Conservation (phyloP, 2,797 vertebrate genomes). For the Enteromius radiatus region DNA sequence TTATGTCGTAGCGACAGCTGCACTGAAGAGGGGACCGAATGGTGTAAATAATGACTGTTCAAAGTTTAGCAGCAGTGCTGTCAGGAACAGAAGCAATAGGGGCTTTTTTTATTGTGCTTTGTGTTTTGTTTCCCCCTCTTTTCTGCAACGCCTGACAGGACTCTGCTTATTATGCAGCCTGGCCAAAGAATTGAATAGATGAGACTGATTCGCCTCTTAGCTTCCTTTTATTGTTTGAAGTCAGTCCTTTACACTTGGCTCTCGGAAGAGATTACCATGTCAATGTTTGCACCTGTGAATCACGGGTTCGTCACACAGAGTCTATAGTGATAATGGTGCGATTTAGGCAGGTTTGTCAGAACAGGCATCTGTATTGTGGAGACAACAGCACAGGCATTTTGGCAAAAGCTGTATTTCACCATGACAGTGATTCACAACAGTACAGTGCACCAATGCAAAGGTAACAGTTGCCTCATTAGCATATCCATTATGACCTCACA, state of each 20-base stretch:
- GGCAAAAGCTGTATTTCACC: slow-evolving; percentile 45
- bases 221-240: slow-evolving; percentile 62
- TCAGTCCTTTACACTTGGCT: slow-evolving; percentile 58
- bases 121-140: slow-evolving; percentile 61
- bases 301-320: slow-evolving; percentile 65
- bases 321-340: slow-evolving; percentile 59
- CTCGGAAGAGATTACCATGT: slow-evolving; percentile 74
- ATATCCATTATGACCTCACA: slow-evolving; percentile 48
- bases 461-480: slow-evolving; percentile 51
- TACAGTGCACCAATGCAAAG: slow-evolving; percentile 39
- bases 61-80: slow-evolving; percentile 71
- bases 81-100: slow-evolving; percentile 64
- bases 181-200: slow-evolving; percentile 66
- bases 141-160: slow-evolving; percentile 66
- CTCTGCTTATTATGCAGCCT: slow-evolving; percentile 64
- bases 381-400: slow-evolving; percentile 45
- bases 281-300: slow-evolving; percentile 72
- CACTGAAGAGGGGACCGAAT: slow-evolving; percentile 62
- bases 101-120: slow-evolving; percentile 74
- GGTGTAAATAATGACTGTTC: slow-evolving; percentile 70
- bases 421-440: slow-evolving; percentile 46
- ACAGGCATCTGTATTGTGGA: slow-evolving; percentile 48
- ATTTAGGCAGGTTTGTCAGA: slow-evolving; percentile 52
- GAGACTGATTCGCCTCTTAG: slow-evolving; percentile 59
- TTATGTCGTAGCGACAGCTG: slow-evolving; percentile 72